Evolutionary conservation across 2,888 invertebrate genomes (phyloP).

Genomic region (Bruchidius siliquastri): DNA sequence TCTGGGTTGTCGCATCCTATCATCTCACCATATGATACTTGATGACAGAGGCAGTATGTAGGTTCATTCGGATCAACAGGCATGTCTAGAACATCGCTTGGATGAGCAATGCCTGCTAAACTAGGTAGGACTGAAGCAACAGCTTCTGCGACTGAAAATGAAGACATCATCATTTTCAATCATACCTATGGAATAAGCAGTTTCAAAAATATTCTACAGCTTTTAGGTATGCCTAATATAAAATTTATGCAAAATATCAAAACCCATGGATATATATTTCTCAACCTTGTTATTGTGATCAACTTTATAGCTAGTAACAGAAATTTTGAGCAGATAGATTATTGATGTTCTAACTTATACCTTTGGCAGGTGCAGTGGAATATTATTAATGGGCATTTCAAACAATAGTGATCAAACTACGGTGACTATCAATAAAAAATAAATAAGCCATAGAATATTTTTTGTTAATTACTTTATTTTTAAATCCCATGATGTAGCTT

Average conservation of each 20-base stretch:
- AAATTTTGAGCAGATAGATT: too few relatives aligned
- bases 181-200: neutral
- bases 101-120: conserved; percentile 66
- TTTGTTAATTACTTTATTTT: too few relatives aligned
- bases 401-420: too few relatives aligned
- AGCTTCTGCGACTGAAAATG: conserved; percentile 41
- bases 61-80: conserved; percentile 97
- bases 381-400: too few relatives aligned
- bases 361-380: too few relatives aligned
- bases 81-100: conserved; percentile 87
- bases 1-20: conserved; percentile 93
- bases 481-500: too few relatives aligned
- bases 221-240: neutral
- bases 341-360: too few relatives aligned
- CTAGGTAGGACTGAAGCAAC: conserved; percentile 46
- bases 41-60: conserved; percentile 96
- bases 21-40: conserved; percentile 96
- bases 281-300: too few relatives aligned
- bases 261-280: too few relatives aligned
- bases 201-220: neutral
- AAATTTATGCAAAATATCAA: neutral
- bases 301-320: too few relatives aligned
- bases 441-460: too few relatives aligned
- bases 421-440: too few relatives aligned
- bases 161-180: neutral